Base-by-base conservation (phyloP, 2,888 invertebrate genomes). In the Limnephilus marmoratus region DNA sequence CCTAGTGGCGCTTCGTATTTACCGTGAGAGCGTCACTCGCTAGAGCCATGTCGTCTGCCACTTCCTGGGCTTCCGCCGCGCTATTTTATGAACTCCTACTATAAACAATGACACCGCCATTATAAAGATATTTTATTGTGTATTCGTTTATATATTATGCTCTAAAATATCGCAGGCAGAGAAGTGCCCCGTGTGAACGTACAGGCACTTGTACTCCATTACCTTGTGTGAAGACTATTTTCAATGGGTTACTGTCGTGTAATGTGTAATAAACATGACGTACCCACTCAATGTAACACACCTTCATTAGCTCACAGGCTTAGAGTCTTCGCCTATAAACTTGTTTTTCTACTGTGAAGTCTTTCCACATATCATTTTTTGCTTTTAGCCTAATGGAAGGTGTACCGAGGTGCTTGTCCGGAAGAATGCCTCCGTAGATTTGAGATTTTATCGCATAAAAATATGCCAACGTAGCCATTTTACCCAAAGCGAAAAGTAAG, bases 381-480 rank as follows among this genome's bases (percentile, higher is more conserved):
- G 81, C 89, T 90, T 81, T 90, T 81, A 81, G 89, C 89, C 15
- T 90, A 90, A 90, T 81, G 89, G 89, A 81, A 81, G 81, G 89
- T 37, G 82, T 82, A 82, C 34, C 29, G 13, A 82, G n/a, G 68
- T 68, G 68, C 68, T 68, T 24, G 68, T 68, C 9, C 24, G 24
- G 68, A 68, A 68, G 68, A 24, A 68, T 68, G n/a, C 68, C 68
- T 68, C 1, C 24, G 7, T 68, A 24, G 24, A 68, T n/a, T 68
- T 68, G 24, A 68, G 68, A 68, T n/a, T 24, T 68, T 7, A 68
- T 68, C 68, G 18, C 68, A n/a, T 24, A 24, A n/a, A 68, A n/a
- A n/a, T 68, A 68, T 9, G 9, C 9, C 24, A 68, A 68, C 24
- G 68, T 9, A 9, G 9, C 7, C 24, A 68, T 68, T 82, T 82